phyloP scores from a whole-genome alignment of 2,797 vertebrate species.

The Discoglossus pictus region DNA sequence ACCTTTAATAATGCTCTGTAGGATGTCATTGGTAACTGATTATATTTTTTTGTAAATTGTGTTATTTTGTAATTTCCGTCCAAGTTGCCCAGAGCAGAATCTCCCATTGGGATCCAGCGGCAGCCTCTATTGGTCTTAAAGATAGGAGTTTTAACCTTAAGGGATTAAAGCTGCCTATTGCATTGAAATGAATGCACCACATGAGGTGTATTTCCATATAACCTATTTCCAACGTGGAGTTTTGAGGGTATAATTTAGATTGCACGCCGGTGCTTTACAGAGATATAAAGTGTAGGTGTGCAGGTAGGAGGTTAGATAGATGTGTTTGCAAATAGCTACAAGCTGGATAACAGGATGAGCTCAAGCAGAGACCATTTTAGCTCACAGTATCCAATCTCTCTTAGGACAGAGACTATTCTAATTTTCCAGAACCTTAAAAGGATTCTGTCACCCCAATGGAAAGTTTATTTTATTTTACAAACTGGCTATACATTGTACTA shows the following conservation, averaged over 20 bases:
- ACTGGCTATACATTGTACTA: too few species aligned
- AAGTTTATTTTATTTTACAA: conserved; percentile 70
- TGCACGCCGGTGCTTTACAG: conserved; percentile 61
- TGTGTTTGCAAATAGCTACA: conserved; percentile 64
- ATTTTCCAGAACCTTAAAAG: conserved; percentile 70
- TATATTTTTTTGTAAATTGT: conserved; percentile 25
- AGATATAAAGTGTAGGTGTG: conserved; percentile 65
- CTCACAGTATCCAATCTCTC: conserved; percentile 70
- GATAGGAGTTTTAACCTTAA: conserved; percentile 63
- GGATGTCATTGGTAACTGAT: background rate
- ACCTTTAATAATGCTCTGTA: background rate
- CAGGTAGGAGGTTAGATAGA: conserved; percentile 62
- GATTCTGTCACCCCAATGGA: too few species aligned
- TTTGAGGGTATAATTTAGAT: conserved; percentile 69
- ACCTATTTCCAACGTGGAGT: conserved; percentile 60
- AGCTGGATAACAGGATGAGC: conserved; percentile 57
- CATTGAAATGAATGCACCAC: conserved; percentile 62
- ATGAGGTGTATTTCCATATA: conserved; percentile 63
- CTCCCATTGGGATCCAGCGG: conserved; percentile 62
- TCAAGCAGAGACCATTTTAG: conserved; percentile 66
- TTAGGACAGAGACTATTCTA: conserved; percentile 67
- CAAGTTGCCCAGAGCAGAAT: conserved; percentile 14
- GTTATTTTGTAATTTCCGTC: conserved; percentile 26
- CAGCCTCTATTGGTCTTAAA: conserved; percentile 64
- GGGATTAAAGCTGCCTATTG: conserved; percentile 60